Base-by-base conservation (phyloP, 2,888 invertebrate species). In the Periphyllus acericola region DNA sequence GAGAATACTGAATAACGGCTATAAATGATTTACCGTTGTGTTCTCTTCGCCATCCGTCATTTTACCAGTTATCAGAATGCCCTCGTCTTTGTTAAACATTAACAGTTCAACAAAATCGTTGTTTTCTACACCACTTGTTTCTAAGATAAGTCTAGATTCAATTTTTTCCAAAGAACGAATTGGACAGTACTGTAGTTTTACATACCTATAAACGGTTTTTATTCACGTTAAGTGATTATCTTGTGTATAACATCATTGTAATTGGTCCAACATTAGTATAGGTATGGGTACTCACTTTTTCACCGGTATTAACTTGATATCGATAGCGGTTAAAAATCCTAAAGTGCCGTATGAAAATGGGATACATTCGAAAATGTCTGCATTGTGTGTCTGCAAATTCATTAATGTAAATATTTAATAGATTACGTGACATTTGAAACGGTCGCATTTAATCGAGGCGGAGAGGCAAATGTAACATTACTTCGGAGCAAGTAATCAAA, bases 301-400 rank as follows among this genome's bases (percentile, higher is more conserved):
- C 21, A 95, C 95, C 4, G 95, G 95, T 83, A 96, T 93, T 46
- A 97, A 93, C 91, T 94, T 93, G 76, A 97, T 94, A 90, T 95
- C 94, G 0, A 94, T 96, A 0, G 95, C 94, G 0, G 96, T 95
- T 36, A 97, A 92, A 91, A 97, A 96, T 29, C 96, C 96, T 9
- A 97, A 92, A 0, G 96, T 96, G 9, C 97, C 97, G 91, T 96
- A 95, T 0, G 96, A 96, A 96, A 96, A 96, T 0, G 96, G 96
- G 4, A 96, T 93, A 1, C 95, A 93, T 91, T 95, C 95, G 92
- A 94, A 97, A 75, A 97, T 91, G 89, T 96, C 95, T 5, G 94
- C 91, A 90, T 96, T 95, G 89, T 95, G 93, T 29, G 94, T 93
- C 94, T 95, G 92, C 25, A 90, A 46, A 32, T 25, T 52, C 40